Evolutionary conservation across 2,113 vertebrate species (phyloP).

Genomic region (Equus przewalskii): DNA sequence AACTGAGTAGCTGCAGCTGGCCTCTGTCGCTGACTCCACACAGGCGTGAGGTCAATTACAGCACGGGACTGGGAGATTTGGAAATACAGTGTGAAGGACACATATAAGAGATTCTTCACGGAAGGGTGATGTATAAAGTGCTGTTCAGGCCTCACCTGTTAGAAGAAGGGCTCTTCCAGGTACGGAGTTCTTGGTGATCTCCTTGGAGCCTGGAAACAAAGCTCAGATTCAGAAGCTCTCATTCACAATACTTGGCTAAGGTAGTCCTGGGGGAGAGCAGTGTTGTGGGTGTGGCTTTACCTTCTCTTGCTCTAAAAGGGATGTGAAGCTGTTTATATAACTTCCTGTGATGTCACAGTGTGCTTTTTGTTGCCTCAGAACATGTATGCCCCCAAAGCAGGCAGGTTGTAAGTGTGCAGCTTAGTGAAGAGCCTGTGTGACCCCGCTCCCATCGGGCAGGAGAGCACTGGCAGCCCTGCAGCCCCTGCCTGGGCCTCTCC

Average conservation of each 20-base stretch:
- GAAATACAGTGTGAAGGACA: background rate
- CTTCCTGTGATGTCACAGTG: no score
- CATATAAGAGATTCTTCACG: background rate
- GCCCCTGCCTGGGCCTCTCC: no score
- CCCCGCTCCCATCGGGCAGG: no score
- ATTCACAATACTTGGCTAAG: background rate
- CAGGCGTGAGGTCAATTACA: slow-evolving; percentile 88
- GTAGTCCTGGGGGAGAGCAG: background rate
- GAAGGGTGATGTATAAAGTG: background rate
- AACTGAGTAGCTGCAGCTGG: slow-evolving; percentile 98
- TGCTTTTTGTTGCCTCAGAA: no score
- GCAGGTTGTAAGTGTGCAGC: no score
- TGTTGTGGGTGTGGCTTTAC: background rate
- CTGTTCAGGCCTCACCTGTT: background rate
- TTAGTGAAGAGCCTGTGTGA: no score
- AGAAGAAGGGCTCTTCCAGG: background rate
- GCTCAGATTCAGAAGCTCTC: background rate
- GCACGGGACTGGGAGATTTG: background rate
- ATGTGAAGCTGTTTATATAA: no score
- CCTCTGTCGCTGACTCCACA: slow-evolving; percentile 92
- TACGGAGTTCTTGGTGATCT: background rate
- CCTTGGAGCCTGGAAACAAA: background rate
- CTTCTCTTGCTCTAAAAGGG: no score
- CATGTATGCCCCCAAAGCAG: no score
- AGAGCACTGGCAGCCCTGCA: no score